Percentiles rank a stretch among this genome's conserved stretches.
Conservation (phyloP, 2,888 invertebrate genomes). For the Patella caerulea region DNA sequence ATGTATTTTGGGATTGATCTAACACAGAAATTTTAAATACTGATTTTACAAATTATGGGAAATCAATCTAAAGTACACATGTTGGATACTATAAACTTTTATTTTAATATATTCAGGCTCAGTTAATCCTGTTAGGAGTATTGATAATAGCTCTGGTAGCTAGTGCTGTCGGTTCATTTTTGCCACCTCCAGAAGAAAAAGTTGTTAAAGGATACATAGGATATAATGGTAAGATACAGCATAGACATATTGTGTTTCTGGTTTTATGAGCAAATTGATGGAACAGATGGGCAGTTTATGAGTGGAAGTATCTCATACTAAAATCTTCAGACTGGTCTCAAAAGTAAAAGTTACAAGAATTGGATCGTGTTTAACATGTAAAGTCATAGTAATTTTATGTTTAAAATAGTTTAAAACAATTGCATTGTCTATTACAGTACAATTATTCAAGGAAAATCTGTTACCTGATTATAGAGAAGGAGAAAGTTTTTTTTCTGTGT, state of each 20-base stretch:
- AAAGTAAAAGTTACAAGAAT: neutral
- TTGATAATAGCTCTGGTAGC: conserved; percentile 89
- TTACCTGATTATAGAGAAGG: conserved; percentile 85
- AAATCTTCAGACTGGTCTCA: no score
- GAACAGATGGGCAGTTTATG: no score
- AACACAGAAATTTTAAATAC: no score
- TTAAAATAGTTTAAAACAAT: neutral
- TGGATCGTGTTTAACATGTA: neutral
- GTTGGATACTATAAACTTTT: neutral
- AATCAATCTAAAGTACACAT: neutral
- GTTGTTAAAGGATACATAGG: conserved; percentile 88
- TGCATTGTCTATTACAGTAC: conserved; percentile 45
- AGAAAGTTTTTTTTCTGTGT: conserved; percentile 92
- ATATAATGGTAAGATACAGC: conserved; percentile 78
- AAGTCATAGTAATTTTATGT: neutral
- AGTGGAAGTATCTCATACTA: no score
- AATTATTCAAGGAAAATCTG: conserved; percentile 79
- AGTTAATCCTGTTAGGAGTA: conserved; percentile 88
- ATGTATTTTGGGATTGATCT: no score
- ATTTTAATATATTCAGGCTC: conserved; percentile 77
- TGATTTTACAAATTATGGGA: no score
- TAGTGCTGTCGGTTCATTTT: conserved; percentile 87
- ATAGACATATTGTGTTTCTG: no score
- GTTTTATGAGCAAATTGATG: no score
- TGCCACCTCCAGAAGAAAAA: conserved; percentile 80